Evolutionary conservation across 2,888 invertebrate genomes (phyloP).

Genomic region (Patella ulyssiponensis): DNA sequence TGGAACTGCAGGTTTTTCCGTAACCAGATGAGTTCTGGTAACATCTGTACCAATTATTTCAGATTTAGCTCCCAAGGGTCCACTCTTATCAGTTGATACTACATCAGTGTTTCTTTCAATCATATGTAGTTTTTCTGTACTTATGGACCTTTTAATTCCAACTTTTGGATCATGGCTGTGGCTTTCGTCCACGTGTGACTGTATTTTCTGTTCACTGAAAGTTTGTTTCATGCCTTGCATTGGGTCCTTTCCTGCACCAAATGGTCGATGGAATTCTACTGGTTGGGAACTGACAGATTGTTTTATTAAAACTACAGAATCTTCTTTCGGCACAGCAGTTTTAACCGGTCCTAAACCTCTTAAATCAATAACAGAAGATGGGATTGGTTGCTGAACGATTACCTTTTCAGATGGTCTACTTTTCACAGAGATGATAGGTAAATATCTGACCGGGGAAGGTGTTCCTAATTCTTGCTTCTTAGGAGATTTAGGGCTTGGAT

Average conservation of each 20-base stretch:
- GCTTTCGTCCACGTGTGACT: neutral
- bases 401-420: neutral
- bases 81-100: neutral
- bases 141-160: neutral
- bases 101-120: neutral
- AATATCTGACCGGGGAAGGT: neutral
- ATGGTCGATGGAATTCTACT: neutral
- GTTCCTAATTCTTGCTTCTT: neutral
- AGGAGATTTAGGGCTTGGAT: neutral
- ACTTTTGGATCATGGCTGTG: neutral
- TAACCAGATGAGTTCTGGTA: neutral
- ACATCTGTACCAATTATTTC: neutral
- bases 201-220: neutral
- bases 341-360: neutral
- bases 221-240: slow-evolving; percentile 4
- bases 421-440: neutral
- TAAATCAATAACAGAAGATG: neutral
- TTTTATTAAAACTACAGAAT: neutral
- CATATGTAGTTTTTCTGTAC: neutral
- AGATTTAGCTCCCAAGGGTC: neutral
- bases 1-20: neutral
- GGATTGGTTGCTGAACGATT: neutral
- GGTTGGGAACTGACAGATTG: neutral
- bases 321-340: neutral
- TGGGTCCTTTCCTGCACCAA: neutral